A percentile compares a stretch with the other conserved stretches of the same genome.
These are phyloP conservation scores for Falcaria lacertinaria DNA, from an alignment of 2,888 invertebrate species.

Conservation along the genomic window DNA sequence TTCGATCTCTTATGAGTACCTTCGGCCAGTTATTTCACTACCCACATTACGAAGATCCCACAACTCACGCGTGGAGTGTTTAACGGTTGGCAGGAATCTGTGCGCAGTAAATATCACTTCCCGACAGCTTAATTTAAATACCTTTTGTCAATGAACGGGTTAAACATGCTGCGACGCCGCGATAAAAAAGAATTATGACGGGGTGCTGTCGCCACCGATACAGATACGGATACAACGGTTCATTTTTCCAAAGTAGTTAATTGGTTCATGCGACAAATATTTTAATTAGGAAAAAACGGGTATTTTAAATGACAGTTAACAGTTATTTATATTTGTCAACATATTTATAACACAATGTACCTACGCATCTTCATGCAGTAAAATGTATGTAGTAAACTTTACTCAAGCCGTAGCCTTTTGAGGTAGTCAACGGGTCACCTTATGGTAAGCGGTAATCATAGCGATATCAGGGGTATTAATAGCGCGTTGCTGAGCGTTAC, in stretches of 20 bases:
- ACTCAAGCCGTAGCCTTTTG: too few species aligned
- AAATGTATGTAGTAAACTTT: too few species aligned
- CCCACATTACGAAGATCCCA: constrained; percentile 23
- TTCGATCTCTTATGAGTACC: too few species aligned
- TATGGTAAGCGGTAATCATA: too few species aligned
- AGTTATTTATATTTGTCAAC: too few species aligned
- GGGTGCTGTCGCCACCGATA: constrained; percentile 48
- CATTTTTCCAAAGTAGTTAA: constrained; percentile 58
- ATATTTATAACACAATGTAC: too few species aligned
- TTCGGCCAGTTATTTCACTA: too few species aligned
- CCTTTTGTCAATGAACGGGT: constrained; percentile 80
- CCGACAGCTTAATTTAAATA: constrained; percentile 79
- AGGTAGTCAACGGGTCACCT: too few species aligned
- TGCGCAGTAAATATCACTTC: constrained; percentile 70
- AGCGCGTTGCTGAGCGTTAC: too few species aligned
- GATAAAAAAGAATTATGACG: constrained; percentile 76
- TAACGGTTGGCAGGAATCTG: constrained; percentile 54
- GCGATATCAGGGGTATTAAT: too few species aligned
- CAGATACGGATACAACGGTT: constrained; percentile 32
- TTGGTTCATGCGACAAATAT: constrained; percentile 66
- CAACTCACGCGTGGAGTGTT: constrained; percentile 45
- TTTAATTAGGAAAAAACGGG: constrained; percentile 55
- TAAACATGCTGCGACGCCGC: constrained; percentile 57
- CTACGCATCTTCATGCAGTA: too few species aligned
- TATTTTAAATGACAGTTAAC: background rate